These are phyloP conservation scores for Spinus pinus DNA, from an alignment of 2,797 vertebrate species.

Conservation along the genomic window DNA sequence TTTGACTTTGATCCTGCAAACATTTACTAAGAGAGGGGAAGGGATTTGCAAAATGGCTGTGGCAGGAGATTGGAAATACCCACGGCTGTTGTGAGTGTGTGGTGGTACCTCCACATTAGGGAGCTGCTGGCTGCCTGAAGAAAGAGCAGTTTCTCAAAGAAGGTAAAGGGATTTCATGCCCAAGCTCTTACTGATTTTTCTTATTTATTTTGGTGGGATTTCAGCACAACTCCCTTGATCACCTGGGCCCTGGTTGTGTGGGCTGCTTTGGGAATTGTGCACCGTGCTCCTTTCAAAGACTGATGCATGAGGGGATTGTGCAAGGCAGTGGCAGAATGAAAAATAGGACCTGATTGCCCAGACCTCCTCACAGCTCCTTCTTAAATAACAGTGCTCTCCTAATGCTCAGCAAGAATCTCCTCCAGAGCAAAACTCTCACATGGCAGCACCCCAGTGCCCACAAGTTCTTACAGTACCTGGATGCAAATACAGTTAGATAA, in stretches of 20 bases:
- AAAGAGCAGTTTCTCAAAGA: neutral
- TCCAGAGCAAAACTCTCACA: neutral
- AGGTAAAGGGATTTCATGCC: neutral
- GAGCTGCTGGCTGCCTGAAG: neutral
- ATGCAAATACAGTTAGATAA: neutral
- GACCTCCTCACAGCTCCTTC: neutral
- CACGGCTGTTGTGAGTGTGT: fast-evolving
- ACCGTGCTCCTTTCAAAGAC: neutral
- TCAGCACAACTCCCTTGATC: neutral
- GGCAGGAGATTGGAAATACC: neutral
- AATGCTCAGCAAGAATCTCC: neutral
- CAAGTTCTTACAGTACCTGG: neutral
- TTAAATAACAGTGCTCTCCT: neutral
- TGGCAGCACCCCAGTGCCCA: neutral
- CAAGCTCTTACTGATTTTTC: neutral
- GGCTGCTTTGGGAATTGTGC: neutral
- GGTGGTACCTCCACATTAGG: fast-evolving
- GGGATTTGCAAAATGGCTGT: neutral
- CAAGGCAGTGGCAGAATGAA: neutral
- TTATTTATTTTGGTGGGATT: neutral
- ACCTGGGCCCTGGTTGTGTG: neutral
- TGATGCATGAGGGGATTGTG: neutral
- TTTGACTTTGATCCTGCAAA: conserved; percentile 21
- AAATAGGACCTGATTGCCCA: neutral
- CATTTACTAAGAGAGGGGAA: neutral